These are phyloP conservation scores for Leptestheria dahalacensis DNA, from an alignment of 1,140 invertebrate species.

Conservation along the genomic window DNA sequence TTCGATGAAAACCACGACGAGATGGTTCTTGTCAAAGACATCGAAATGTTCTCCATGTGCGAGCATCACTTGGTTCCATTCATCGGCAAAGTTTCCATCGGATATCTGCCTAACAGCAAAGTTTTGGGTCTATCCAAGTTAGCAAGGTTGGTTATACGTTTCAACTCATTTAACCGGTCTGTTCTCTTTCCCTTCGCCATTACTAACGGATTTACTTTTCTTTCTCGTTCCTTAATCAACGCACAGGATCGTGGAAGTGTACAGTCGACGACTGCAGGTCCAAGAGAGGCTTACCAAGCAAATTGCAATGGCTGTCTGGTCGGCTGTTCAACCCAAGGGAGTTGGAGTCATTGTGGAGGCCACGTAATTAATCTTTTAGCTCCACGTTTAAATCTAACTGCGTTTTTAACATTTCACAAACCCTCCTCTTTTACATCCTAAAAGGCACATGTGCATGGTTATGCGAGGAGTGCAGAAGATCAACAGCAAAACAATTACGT, in stretches of 20 bases:
- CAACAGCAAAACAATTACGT: slow-evolving; percentile 96
- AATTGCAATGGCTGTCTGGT: slow-evolving; percentile 89
- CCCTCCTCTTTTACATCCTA: neutral
- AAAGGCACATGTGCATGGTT: slow-evolving; percentile 99
- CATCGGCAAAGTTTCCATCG: slow-evolving; percentile 97
- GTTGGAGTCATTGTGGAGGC: slow-evolving; percentile 98
- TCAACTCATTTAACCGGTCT: too few species aligned
- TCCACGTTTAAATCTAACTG: neutral
- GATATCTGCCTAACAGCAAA: slow-evolving; percentile 94
- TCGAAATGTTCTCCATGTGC: slow-evolving; percentile 99
- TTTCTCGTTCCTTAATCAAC: slow-evolving; percentile 25
- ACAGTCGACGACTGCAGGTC: slow-evolving; percentile 85
- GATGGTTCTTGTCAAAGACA: slow-evolving; percentile 99
- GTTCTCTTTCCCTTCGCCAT: too few species aligned
- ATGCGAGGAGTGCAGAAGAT: slow-evolving; percentile 99
- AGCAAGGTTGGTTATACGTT: slow-evolving; percentile 49
- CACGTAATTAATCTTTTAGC: slow-evolving; percentile 56
- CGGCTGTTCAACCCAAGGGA: slow-evolving; percentile 91
- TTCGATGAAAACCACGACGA: slow-evolving; percentile 99
- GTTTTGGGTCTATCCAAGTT: slow-evolving; percentile 92
- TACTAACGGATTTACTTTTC: slow-evolving; percentile 8
- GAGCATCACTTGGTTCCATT: slow-evolving; percentile 99
- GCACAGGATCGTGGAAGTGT: slow-evolving; percentile 93
- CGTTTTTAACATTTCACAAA: too few species aligned
- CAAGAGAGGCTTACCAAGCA: slow-evolving; percentile 97